Percentiles rank a stretch among this genome's conserved stretches.
Conservation (phyloP, 2,888 invertebrate genomes). For the Cosmorhoe ocellata region DNA sequence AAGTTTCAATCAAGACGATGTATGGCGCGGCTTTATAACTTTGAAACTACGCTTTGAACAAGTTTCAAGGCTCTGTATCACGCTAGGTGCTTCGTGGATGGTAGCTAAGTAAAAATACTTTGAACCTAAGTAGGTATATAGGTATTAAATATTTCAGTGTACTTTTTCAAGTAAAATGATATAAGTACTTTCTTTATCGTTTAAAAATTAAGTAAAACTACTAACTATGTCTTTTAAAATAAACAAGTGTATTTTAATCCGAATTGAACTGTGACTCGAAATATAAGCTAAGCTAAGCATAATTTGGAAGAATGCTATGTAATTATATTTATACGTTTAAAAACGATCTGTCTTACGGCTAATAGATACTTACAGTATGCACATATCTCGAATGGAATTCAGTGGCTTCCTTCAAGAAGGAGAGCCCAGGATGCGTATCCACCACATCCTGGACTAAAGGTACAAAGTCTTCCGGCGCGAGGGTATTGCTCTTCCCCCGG, state of each 20-base stretch:
- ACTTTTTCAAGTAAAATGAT: too few species aligned
- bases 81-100: conserved; percentile 3
- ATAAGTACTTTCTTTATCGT: too few species aligned
- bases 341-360: background rate
- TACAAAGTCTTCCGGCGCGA: conserved; percentile 95
- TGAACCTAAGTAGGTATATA: background rate
- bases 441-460: conserved; percentile 98
- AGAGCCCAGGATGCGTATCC: conserved; percentile 98
- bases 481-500: conserved; percentile 84
- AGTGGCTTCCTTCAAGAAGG: conserved; percentile 97
- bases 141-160: background rate
- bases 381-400: conserved; percentile 99
- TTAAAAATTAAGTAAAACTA: too few species aligned
- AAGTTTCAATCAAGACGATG: conserved; percentile 25
- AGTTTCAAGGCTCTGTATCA: conserved; percentile 21
- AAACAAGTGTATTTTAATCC: too few species aligned
- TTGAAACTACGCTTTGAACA: conserved; percentile 19
- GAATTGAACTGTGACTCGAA: too few species aligned
- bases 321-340: too few species aligned
- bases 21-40: conserved; percentile 20
- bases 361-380: conserved; percentile 89
- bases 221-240: too few species aligned
- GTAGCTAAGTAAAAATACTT: background rate
- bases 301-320: too few species aligned
- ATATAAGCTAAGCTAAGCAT: too few species aligned